phyloP scores from a whole-genome alignment of 2,888 invertebrate species.

The Drosophila tripunctata region DNA sequence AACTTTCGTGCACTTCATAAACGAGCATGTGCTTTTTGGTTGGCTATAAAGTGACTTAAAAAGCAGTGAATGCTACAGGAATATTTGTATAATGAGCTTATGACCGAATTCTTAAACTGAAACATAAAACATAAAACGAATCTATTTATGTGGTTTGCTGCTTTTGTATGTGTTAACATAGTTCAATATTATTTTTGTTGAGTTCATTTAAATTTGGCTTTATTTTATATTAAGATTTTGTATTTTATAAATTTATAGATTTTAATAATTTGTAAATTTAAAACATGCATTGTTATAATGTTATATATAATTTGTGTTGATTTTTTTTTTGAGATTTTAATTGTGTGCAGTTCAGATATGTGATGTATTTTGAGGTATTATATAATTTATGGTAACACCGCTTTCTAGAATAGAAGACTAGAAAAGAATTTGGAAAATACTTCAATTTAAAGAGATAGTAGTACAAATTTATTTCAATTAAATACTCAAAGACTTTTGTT shows the following conservation, averaged over 20 bases:
- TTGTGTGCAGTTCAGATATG: not conserved
- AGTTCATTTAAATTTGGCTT: not conserved
- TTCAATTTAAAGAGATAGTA: no score
- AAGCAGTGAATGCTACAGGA: conserved; percentile 2
- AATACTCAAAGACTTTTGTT: no score
- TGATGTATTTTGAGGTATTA: not conserved
- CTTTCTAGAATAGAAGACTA: no score
- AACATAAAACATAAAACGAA: conserved; percentile 1
- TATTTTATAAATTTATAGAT: conserved; percentile 15
- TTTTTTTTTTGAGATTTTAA: not conserved
- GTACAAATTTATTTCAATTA: no score
- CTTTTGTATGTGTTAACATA: not conserved
- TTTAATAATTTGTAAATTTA: not conserved
- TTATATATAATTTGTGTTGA: not conserved
- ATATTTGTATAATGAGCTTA: conserved; percentile 7
- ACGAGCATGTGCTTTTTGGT: conserved; percentile 42
- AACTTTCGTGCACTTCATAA: conserved; percentile 13
- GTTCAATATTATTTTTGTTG: not conserved
- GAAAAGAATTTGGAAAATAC: no score
- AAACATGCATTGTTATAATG: conserved; percentile 29
- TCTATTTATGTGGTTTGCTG: not conserved
- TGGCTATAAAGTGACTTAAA: conserved; percentile 34
- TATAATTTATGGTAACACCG: no score
- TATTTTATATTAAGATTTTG: not conserved
- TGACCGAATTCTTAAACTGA: conserved; percentile 7